Evolutionary conservation across 2,797 vertebrate species (phyloP), one percentile per base, ranked within the genome.

Genomic region (Eulemur rubriventer): DNA sequence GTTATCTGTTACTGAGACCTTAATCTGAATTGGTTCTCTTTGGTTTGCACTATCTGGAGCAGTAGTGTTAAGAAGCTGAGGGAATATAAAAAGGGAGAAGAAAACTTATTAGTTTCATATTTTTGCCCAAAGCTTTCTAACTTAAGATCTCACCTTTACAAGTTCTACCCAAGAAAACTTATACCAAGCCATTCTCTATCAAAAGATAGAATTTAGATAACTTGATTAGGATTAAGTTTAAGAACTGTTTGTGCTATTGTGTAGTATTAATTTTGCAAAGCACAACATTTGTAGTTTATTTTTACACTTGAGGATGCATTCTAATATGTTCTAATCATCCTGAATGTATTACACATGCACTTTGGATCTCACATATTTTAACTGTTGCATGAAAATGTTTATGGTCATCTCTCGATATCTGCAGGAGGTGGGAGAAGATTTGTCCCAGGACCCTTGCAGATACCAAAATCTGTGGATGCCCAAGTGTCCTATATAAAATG

Each of bases 21-120:
- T 90, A 81, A 69, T 89, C 26, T 69, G 43, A 97, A 81, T 76
- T 91, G 20, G 20, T 95, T 93, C 96, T 94, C 82, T 97, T 92
- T 78, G 41, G 96, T 3, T 80, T 96, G 41, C 13, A 90, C 17
- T 94, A n/a, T 84, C 72, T 95, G 16, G 78, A 98, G 35, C 69
- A 95, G 72, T 22, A 84, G 35, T 82, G 18, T 72, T 94, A 94
- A 86, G 33, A 94, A 94, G 69, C 28, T 83, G 5, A 95, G 93
- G 65, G 52, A 91, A 84, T 92, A 8, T 52, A 80, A 93, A 55
- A 92, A 75, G 28, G 61, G 30, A 79, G 65, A 86, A 67, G n/a
- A 96, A 96, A 96, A 79, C 33, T 79, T 43, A 88, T 63, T 82
- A 82, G 17, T 93, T 89, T 92, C 9, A 46, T 48, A 91, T 38